phyloP scores from a whole-genome alignment of 2,888 invertebrate genomes.

The Dugesia japonica region DNA sequence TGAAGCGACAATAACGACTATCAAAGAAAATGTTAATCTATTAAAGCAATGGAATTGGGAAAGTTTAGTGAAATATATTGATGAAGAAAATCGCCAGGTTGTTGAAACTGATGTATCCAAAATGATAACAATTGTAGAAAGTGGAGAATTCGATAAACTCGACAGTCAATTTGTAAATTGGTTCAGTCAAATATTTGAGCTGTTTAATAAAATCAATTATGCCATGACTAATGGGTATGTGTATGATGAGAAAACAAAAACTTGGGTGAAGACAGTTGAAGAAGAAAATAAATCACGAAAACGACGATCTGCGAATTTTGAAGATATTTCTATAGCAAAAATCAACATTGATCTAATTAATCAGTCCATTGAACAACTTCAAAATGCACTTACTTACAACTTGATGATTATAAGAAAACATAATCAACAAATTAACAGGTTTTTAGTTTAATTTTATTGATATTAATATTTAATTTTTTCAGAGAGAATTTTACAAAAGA shows the following conservation, averaged over 20 bases:
- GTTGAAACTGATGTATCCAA: background rate
- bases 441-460: too few relatives aligned
- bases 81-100: background rate
- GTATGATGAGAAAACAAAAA: background rate
- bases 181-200: background rate
- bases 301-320: background rate
- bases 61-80: background rate
- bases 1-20: background rate
- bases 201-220: background rate
- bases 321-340: background rate
- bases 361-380: background rate
- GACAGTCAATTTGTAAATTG: background rate
- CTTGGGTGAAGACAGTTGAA: background rate
- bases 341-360: background rate
- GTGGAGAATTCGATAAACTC: background rate
- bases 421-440: background rate
- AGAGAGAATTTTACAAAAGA: background rate
- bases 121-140: background rate
- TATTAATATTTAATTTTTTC: too few relatives aligned
- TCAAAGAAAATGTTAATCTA: background rate
- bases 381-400: background rate
- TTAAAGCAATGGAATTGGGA: constrained; percentile 6
- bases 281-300: background rate
- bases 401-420: background rate
- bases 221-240: background rate